Evolutionary conservation across 2,888 invertebrate species (phyloP), one percentile per base, ranked within the genome.

Genomic region (Ophraella communa): DNA sequence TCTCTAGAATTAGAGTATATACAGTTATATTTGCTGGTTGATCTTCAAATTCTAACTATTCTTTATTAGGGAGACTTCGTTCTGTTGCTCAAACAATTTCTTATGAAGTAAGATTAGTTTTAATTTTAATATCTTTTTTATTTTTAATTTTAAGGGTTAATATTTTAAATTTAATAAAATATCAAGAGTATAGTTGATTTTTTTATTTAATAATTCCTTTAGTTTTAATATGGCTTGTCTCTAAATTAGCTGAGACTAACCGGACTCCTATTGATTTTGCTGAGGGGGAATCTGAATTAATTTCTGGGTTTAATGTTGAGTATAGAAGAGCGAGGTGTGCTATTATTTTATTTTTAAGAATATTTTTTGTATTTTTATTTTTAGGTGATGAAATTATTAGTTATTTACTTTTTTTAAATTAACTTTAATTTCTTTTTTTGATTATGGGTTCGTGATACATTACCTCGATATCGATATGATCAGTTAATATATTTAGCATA

Each of bases 391-490:
- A 84, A 84, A 55, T 79, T 57, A 80, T 83, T 80, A 81, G 65
- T 74, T 74, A 84, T 49, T 52, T 83, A 35, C 86, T 87, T 85
- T 86, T 85, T 84, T 71, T 88, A 49, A 86, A 86, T 65, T 79
- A 73, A 75, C 70, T 83, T 87, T 79, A 79, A 89, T 80, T 83
- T 83, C 71, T 87, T 87, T 85, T 73, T 86, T 71, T 87, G 88
- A 85, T 84, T 90, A 84, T 89, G 88, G 74, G 85, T 87, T 74
- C 89, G 90, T 0, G 88, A 87, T 0, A 86, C 88, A 51, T 85
- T 88, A 73, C 91, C 90, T 76, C 91, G 90, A 0, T 89, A 87
- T 85, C 90, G 90, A 21, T 91, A 91, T 87, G 90, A 91, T 87
- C 87, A 88, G 73, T 84, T 91, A 81, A 91, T 91, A 81, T 85